Evolutionary conservation across 2,113 vertebrate genomes (phyloP).

Genomic region (Cryptotis parvus): DNA sequence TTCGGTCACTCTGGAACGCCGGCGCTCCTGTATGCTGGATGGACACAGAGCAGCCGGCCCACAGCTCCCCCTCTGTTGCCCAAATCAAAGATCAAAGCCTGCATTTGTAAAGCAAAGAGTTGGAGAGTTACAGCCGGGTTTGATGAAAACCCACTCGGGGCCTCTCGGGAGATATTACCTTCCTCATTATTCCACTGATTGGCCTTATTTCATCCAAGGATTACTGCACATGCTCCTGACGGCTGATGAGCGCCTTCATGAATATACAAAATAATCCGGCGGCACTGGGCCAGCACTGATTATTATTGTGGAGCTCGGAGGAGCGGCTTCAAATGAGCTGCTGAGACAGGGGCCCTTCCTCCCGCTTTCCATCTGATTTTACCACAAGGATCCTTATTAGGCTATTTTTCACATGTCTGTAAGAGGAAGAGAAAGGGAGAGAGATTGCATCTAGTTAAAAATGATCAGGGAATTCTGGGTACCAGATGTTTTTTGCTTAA

Average conservation of each 20-base stretch:
- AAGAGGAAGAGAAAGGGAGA: conserved; percentile 88
- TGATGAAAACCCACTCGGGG: conserved; percentile 93
- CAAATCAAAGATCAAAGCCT: conserved; percentile 99
- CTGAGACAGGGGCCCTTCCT: conserved; percentile 88
- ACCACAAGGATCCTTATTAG: conserved; percentile 92
- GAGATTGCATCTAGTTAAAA: conserved; percentile 92
- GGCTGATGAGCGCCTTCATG: conserved; percentile 94
- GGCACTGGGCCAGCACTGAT: conserved; percentile 93
- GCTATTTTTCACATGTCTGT: conserved; percentile 92
- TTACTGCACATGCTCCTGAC: conserved; percentile 94
- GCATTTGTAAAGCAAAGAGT: conserved; percentile 99
- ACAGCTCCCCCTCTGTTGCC: conserved; percentile 90
- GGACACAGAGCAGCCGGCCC: conserved; percentile 89
- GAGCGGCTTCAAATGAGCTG: conserved; percentile 90
- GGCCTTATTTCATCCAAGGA: conserved; percentile 95
- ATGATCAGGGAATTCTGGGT: conserved; percentile 93
- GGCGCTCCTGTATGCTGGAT: conserved; percentile 89
- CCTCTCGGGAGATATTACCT: conserved; percentile 95
- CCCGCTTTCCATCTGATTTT: conserved; percentile 91
- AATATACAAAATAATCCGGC: conserved; percentile 94
- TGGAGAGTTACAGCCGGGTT: conserved; percentile 94
- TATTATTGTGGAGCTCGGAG: conserved; percentile 90
- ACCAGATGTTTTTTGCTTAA: conserved; percentile 94
- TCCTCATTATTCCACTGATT: conserved; percentile 95
- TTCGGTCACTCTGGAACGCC: conserved; percentile 87